Conservation (phyloP, 2,797 vertebrate species). For the Poecilia wingei region DNA sequence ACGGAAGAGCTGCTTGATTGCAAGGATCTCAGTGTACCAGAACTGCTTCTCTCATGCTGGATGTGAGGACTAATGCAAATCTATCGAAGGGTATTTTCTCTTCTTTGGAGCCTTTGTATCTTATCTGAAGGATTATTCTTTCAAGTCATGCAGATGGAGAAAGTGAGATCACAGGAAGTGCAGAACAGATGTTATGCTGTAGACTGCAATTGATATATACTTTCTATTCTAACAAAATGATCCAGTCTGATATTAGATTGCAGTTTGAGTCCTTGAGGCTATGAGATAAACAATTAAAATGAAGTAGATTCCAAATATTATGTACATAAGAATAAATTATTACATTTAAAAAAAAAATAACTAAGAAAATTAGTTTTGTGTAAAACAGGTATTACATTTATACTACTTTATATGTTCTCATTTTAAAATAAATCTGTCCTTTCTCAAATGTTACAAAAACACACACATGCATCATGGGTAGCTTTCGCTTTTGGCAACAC, state of each 20-base stretch:
- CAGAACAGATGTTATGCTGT: slow-evolving; percentile 62
- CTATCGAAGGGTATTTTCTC: slow-evolving; percentile 57
- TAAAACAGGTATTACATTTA: background rate
- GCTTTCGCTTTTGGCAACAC: background rate
- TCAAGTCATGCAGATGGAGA: slow-evolving; percentile 66
- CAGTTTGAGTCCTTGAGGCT: background rate
- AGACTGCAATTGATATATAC: slow-evolving; percentile 25
- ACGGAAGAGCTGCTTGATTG: slow-evolving; percentile 68
- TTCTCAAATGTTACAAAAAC: background rate
- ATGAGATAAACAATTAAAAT: slow-evolving; percentile 1
- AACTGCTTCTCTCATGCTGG: slow-evolving; percentile 49
- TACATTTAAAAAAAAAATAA: background rate
- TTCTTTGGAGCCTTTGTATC: slow-evolving; percentile 51
- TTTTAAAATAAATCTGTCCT: background rate
- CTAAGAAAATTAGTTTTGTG: background rate
- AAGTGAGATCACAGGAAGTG: slow-evolving; percentile 64
- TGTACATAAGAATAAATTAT: background rate
- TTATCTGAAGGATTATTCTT: slow-evolving; percentile 67
- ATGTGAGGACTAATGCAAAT: slow-evolving; percentile 57
- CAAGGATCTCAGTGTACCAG: slow-evolving; percentile 51
- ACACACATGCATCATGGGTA: background rate
- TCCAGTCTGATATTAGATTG: slow-evolving; percentile 14
- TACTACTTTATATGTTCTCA: background rate
- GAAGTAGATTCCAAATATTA: slow-evolving; percentile 6
- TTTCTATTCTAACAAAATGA: slow-evolving; percentile 27